These are phyloP conservation scores for Hydrolagus affinis DNA, from an alignment of 2,113 vertebrate genomes.

Conservation along the genomic window DNA sequence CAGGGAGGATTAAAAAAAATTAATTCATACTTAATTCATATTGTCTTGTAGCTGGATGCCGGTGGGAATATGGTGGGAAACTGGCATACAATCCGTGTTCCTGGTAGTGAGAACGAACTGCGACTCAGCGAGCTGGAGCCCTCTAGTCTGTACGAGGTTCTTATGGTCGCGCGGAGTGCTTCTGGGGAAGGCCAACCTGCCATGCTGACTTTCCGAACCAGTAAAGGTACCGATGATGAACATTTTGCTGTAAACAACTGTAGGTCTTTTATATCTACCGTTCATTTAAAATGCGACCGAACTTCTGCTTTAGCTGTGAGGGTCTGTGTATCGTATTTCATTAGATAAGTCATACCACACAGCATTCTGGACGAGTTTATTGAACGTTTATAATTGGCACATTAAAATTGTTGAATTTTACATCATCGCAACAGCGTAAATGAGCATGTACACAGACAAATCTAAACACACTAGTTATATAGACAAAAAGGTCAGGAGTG, in stretches of 20 bases:
- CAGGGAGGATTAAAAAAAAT: too few relatives aligned
- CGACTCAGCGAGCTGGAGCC: slow-evolving; percentile 79
- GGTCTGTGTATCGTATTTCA: too few relatives aligned
- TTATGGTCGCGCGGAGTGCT: slow-evolving; percentile 86
- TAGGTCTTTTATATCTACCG: not conserved
- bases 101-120: slow-evolving; percentile 85
- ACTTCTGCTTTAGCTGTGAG: too few relatives aligned
- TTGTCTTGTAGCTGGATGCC: slow-evolving; percentile 68
- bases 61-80: slow-evolving; percentile 52
- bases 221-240: slow-evolving; percentile 64
- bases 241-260: too few relatives aligned
- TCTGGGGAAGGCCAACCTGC: slow-evolving; percentile 85
- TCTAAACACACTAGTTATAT: too few relatives aligned
- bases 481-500: not conserved
- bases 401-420: too few relatives aligned
- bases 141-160: slow-evolving; percentile 86
- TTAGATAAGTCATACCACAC: too few relatives aligned
- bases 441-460: too few relatives aligned
- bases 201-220: slow-evolving; percentile 95
- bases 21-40: rapidly evolving
- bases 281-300: too few relatives aligned
- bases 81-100: slow-evolving; percentile 87
- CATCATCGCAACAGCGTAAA: too few relatives aligned
- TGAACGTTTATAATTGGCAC: too few relatives aligned
- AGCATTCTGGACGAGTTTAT: too few relatives aligned